Base-by-base conservation (phyloP, 2,113 vertebrate species). In the Fregetta grallaria region DNA sequence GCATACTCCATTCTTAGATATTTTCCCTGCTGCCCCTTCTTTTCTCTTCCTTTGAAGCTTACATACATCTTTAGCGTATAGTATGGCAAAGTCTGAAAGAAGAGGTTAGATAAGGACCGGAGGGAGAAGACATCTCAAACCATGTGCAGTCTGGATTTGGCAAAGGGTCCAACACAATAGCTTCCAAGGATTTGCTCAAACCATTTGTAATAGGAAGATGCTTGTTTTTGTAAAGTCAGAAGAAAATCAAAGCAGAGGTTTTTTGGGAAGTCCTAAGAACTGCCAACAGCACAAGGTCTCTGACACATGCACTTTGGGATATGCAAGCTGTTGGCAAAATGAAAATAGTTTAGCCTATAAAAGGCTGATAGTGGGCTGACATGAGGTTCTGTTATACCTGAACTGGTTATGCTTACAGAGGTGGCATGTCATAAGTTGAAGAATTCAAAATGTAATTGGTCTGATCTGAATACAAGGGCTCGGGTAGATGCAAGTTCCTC, bases 401-500 rank as follows among this genome's bases (percentile, higher is more conserved):
- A 73, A 19, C 1, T 52, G 22, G 10, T 84, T 55, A 23, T 58
- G 29, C 7, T 68, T 63, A 27, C 0, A 7, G 79, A 56, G 4
- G 15, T 65, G 66, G 2, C 18, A 19, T 21, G 23, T 52, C 56
- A 34, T 17, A 34, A 21, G 13, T 15, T 77, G 42, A 68, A 72
- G 38, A 40, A 49, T 49, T 70, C 44, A 61, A 50, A 75, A 75
- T 55, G 32, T 49, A 66, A 29, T 26, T 75, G 17, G 8, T 79
- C 36, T 68, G 15, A 40, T 72, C 21, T 73, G 38, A 30, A 13
- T 52, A n/a, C 50, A 22, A 88, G 26, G 12, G 23, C 52, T 75
- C 0, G 0, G 3, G 13, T 49, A 65, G 45, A 56, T 56, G 5
- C 18, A 65, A 38, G 4, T 74, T 85, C 25, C 84, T 70, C 32